Conservation (phyloP, 2,113 vertebrate genomes). For the Sminthopsis crassicaudata region DNA sequence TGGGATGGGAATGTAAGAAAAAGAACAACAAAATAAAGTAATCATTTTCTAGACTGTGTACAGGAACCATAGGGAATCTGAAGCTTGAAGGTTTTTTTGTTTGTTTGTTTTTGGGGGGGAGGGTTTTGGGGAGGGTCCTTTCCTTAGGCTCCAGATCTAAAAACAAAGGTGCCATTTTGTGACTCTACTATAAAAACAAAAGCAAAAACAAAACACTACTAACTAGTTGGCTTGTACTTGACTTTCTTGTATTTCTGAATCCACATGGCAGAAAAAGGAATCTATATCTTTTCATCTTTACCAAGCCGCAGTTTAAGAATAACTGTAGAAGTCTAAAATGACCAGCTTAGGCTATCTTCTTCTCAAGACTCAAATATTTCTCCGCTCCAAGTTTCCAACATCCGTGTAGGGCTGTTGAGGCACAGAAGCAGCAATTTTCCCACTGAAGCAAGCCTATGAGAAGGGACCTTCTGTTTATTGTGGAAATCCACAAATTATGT, state of each 20-base stretch:
- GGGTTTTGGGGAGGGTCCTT: neutral
- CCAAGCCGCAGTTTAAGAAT: neutral
- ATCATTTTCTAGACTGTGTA: neutral
- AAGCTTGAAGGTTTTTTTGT: neutral
- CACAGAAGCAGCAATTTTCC: neutral
- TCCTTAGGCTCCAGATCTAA: constrained; percentile 1
- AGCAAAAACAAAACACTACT: too few relatives aligned
- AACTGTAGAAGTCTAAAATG: neutral
- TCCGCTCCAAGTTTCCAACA: neutral
- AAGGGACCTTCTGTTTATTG: neutral
- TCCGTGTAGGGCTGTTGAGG: neutral
- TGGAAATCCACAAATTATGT: neutral
- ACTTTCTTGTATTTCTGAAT: neutral
- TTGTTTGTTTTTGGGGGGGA: too few relatives aligned
- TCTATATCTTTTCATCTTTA: neutral
- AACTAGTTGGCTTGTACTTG: neutral
- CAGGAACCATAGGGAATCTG: neutral
- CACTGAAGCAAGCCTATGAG: neutral
- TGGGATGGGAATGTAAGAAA: neutral
- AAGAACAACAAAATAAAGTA: neutral
- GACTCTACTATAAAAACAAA: constrained; percentile 23
- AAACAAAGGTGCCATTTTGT: neutral
- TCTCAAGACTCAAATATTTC: neutral
- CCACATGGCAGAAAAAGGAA: neutral
- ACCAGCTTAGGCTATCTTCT: neutral